A percentile compares a stretch with the other conserved stretches of the same genome.
Evolutionary conservation across 2,113 vertebrate genomes (phyloP).

Genomic region (Microcebus jonahi): DNA sequence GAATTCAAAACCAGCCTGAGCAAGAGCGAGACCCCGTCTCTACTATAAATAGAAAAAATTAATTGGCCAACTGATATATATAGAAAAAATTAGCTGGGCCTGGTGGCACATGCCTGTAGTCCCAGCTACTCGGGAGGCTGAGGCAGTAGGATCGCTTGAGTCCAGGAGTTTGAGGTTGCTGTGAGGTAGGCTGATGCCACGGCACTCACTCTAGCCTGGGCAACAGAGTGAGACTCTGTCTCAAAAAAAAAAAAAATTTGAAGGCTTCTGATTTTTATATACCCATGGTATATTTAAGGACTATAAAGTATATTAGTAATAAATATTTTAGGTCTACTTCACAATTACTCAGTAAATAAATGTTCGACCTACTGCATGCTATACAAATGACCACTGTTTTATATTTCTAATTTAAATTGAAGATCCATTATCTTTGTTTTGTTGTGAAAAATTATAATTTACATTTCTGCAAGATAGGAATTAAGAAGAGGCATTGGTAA

Average conservation of each 20-base stretch:
- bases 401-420: neutral
- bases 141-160: too few species aligned
- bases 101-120: too few species aligned
- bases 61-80: too few species aligned
- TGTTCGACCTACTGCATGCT: neutral
- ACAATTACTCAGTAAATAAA: neutral
- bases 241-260: neutral
- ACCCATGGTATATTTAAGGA: neutral
- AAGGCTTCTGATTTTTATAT: neutral
- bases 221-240: too few species aligned
- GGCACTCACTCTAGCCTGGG: too few species aligned
- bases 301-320: neutral
- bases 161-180: too few species aligned
- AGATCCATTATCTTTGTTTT: neutral
- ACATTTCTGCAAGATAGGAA: neutral
- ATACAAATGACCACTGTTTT: neutral
- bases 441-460: constrained; percentile 18
- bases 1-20: too few species aligned
- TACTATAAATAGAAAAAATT: too few species aligned
- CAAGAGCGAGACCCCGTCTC: too few species aligned
- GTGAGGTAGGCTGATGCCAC: too few species aligned
- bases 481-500: neutral
- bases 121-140: too few species aligned
- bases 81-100: too few species aligned
- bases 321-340: neutral